These are phyloP conservation scores for Argyresthia albistria DNA, from an alignment of 2,888 invertebrate genomes.

Conservation along the genomic window DNA sequence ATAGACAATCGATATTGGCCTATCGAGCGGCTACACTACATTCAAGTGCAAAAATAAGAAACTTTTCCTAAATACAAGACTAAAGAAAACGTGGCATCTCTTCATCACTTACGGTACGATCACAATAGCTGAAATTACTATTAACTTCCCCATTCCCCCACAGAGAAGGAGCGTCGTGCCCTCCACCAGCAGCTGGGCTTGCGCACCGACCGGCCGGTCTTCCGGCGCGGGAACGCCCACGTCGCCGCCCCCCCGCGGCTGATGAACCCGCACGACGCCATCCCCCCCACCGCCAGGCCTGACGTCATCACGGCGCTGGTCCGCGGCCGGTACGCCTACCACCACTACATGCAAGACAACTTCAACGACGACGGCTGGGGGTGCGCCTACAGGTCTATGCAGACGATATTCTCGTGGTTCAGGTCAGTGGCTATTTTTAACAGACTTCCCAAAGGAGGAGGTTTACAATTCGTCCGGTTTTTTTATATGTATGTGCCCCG, in stretches of 20 bases:
- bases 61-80: too few relatives aligned
- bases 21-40: too few relatives aligned
- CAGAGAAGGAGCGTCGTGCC: slow-evolving; percentile 76
- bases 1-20: too few relatives aligned
- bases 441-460: too few relatives aligned
- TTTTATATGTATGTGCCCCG: too few relatives aligned
- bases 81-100: too few relatives aligned
- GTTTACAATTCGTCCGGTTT: too few relatives aligned
- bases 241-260: slow-evolving; percentile 71
- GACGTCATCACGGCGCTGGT: slow-evolving; percentile 67
- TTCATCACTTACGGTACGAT: too few relatives aligned
- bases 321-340: slow-evolving; percentile 91
- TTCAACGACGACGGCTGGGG: slow-evolving; percentile 99
- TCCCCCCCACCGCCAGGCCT: slow-evolving; percentile 41
- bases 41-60: too few relatives aligned
- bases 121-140: too few relatives aligned
- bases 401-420: slow-evolving; percentile 98
- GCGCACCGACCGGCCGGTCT: slow-evolving; percentile 78
- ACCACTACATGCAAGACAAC: slow-evolving; percentile 96
- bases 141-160: slow-evolving; percentile 8
- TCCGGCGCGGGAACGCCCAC: slow-evolving; percentile 81
- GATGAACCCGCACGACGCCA: slow-evolving; percentile 81
- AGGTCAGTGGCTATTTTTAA: too few relatives aligned
- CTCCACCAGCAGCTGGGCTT: slow-evolving; percentile 83
- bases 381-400: slow-evolving; percentile 97